Evolutionary conservation across 2,113 vertebrate genomes (phyloP).

Genomic region (Ictidomys tridecemlineatus): DNA sequence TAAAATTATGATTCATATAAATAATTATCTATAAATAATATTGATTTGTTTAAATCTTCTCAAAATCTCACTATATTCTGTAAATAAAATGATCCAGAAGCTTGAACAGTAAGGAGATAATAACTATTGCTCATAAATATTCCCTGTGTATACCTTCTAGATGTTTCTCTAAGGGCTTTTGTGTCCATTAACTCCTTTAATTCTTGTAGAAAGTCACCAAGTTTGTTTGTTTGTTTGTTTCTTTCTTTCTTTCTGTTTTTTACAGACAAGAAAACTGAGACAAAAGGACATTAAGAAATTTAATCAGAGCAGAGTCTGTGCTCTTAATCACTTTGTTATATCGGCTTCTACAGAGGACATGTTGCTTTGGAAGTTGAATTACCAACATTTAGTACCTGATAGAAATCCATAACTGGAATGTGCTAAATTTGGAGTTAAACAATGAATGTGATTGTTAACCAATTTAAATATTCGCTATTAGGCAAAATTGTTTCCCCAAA

Average conservation of each 20-base stretch:
- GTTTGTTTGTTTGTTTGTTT: neutral
- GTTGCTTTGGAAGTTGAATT: neutral
- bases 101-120: conserved; percentile 19
- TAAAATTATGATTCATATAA: conserved; percentile 29
- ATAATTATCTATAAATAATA: conserved; percentile 24
- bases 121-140: neutral
- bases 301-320: neutral
- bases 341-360: neutral
- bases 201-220: neutral
- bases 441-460: neutral
- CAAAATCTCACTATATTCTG: conserved; percentile 20
- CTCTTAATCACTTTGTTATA: neutral
- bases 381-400: neutral
- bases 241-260: neutral
- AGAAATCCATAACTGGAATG: neutral
- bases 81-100: neutral
- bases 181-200: conserved; percentile 22
- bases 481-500: conserved; percentile 23
- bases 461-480: conserved; percentile 4
- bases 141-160: neutral
- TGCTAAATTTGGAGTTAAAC: conserved; percentile 23
- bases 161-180: neutral
- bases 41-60: neutral
- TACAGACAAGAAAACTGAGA: conserved; percentile 24
- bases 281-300: neutral